Base-by-base conservation (phyloP, 2,797 vertebrate species). In the Crenichthys baileyi region DNA sequence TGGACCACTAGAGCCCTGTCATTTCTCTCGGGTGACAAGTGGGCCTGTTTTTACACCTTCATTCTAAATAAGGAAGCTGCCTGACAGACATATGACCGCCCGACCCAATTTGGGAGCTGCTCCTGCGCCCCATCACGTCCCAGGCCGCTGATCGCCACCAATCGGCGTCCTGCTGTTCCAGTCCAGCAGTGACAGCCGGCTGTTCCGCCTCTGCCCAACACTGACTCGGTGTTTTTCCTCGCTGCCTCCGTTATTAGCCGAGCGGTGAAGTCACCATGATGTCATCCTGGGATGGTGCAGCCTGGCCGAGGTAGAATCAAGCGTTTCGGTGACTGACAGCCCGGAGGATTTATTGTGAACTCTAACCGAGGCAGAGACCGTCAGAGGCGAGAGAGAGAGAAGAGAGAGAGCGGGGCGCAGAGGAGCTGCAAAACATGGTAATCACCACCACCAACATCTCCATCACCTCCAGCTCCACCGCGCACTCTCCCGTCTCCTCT, bases 401-500 rank as follows among this genome's bases (percentile, higher is more conserved):
- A 67, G 82, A 53, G 83, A 80, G 88, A 87, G 26, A 67, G 92
- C 90, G 92, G 91, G 91, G 90, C 90, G 92, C 91, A 91, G 95
- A 96, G 90, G 95, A 96, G 91, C 95, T 89, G 92, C 94, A 94
- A 97, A 98, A 97, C 97, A 98, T 98, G 97, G 96, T 98, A 96
- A 96, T 95, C 94, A 92, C 91, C 93, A 94, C 63, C 89, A 91
- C 75, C 88, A 89, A 81, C 88, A 94, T 87, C 95, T 93, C 91
- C 90, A 95, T 90, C 95, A 94, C 90, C 90, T 88, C 90, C 78
- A 93, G 94, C 95, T 94, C 95, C 93, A 94, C 94, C 92, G 91
- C 94, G 93, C 92, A 63, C 89, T 92, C 92, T 85, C 92, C 90
- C 88, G 85, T 90, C 92, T 94, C 92, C 90, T 89, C 93, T 93